These are phyloP conservation scores for Machimus atricapillus DNA, from an alignment of 2,888 invertebrate genomes.

Conservation along the genomic window DNA sequence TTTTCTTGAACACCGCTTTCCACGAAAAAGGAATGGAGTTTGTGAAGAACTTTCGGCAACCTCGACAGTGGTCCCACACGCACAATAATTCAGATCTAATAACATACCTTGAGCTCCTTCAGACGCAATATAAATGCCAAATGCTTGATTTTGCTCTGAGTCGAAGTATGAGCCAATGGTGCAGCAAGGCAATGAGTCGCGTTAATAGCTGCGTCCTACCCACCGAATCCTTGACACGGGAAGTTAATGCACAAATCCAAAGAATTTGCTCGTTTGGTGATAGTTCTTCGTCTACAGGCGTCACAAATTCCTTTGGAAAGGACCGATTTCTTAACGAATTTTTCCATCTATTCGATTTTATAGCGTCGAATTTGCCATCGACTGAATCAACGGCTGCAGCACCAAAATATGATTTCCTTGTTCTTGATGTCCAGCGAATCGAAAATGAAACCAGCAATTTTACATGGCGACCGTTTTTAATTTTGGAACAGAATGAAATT, in stretches of 20 bases:
- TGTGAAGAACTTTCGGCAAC: slow-evolving; percentile 56
- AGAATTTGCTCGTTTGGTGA: neutral
- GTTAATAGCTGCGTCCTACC: neutral
- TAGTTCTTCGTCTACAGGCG: neutral
- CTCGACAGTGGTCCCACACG: slow-evolving; percentile 41
- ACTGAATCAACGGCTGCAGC: neutral
- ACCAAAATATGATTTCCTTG: slow-evolving; percentile 60
- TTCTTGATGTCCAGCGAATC: slow-evolving; percentile 55
- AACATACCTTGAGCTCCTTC: neutral
- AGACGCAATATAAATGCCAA: slow-evolving; percentile 6
- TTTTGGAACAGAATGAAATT: slow-evolving; percentile 58
- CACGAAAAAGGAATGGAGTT: slow-evolving; percentile 47
- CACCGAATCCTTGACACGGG: neutral
- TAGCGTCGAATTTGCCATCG: slow-evolving; percentile 47
- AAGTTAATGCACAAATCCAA: neutral
- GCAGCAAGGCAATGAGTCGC: neutral
- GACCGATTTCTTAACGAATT: slow-evolving; percentile 53
- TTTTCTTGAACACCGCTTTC: slow-evolving; percentile 49
- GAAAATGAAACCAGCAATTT: slow-evolving; percentile 44
- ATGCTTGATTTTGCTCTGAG: neutral
- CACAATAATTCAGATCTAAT: neutral
- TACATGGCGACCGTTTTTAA: slow-evolving; percentile 61
- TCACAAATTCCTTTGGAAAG: neutral
- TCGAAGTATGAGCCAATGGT: neutral
- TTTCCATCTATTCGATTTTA: slow-evolving; percentile 60